Evolutionary conservation across 2,113 vertebrate species (phyloP), one percentile per base, ranked within the genome.

Genomic region (Alexandromys fortis): DNA sequence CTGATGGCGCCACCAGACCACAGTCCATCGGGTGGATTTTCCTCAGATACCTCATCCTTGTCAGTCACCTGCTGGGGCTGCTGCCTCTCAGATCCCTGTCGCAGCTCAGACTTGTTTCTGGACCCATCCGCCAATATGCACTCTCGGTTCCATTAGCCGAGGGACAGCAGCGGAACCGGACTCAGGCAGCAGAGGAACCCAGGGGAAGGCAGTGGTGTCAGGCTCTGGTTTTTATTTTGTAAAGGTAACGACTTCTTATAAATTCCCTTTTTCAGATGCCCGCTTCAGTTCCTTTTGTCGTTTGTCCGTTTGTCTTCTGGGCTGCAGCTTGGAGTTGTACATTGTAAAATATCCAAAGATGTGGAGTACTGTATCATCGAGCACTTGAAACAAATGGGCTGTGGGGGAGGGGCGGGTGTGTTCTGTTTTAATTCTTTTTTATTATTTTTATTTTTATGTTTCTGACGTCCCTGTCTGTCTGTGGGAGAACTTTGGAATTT

Each of bases 261-360:
- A 97, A 98, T 47, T 52, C 30, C 73, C 0, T 98, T 98, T 98
- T 98, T 97, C 98, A 98, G 97, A 97, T 85, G 73, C 96, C 96
- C 93, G 85, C 88, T 98, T 97, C 58, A 96, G 95, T 98, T 98
- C 97, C 92, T 93, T 96, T 52, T 97, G 97, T 83, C 55, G 21
- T 97, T 98, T 67, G 38, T 76, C 45, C 24, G 0, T 52, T 38
- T 61, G 28, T 5, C 83, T 94, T 95, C 97, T 98, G 97, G 97
- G 98, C 98, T 97, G 98, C 87, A 0, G 10, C 98, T 98, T 96
- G 97, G 98, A 98, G 97, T 97, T 91, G 92, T 96, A 82, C 94
- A 92, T 98, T 98, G 98, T 98, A 98, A 99, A 98, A 98, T 98
- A 99, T 98, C 99, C 99, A 99, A 99, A 99, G 99, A 99, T 98